These are phyloP conservation scores for Anolis apletophallus DNA, from an alignment of 2,797 vertebrate species.

Conservation along the genomic window DNA sequence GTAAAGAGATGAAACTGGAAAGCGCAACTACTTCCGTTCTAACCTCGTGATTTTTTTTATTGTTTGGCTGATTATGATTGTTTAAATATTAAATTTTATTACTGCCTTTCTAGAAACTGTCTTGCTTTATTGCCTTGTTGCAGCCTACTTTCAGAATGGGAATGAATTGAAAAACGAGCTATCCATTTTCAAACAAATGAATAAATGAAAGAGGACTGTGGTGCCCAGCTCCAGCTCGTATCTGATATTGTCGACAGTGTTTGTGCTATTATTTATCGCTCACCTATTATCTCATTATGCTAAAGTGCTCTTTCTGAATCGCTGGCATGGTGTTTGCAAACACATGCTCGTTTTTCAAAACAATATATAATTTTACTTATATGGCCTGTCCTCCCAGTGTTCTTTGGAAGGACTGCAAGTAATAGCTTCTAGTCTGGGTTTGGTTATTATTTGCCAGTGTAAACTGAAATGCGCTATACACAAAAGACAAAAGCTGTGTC, in stretches of 20 bases:
- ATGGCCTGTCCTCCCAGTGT: background rate
- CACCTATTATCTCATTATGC: background rate
- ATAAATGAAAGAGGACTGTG: background rate
- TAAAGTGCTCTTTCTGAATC: background rate
- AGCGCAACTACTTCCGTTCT: background rate
- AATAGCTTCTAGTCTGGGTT: background rate
- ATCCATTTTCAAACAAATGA: conserved; percentile 3
- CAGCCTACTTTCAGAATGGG: background rate
- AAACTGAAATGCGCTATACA: background rate
- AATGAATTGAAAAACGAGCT: background rate
- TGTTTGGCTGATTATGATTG: background rate
- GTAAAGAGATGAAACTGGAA: background rate
- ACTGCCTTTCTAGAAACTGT: background rate
- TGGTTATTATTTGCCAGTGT: conserved; percentile 11
- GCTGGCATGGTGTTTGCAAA: background rate
- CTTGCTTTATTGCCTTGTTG: background rate
- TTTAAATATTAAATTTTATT: background rate
- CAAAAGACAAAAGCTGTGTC: too few relatives aligned
- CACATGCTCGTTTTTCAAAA: conserved; percentile 18
- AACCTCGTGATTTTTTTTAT: background rate
- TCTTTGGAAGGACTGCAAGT: background rate
- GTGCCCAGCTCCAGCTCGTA: background rate
- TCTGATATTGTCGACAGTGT: background rate
- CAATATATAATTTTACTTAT: conserved; percentile 18
- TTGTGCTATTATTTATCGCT: background rate